phyloP scores from a whole-genome alignment of 1,140 invertebrate species.

The Pollicipes pollicipes region DNA sequence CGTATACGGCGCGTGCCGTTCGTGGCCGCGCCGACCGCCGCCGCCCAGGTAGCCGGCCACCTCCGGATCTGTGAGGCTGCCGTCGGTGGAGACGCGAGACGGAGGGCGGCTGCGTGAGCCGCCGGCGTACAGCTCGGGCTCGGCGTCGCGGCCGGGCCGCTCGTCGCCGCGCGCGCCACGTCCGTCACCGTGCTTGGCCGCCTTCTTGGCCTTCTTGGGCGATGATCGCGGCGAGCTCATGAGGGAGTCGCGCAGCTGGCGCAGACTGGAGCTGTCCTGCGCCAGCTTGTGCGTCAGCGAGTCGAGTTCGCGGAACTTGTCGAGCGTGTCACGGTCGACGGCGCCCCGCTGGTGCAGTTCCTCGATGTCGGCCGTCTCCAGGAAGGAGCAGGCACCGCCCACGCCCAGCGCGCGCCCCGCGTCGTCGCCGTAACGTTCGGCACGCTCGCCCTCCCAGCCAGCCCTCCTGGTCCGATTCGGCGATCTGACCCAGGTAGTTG shows the following conservation, averaged over 20 bases:
- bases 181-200: no score
- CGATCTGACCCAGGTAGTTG: slow-evolving; percentile 27
- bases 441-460: slow-evolving; percentile 7
- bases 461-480: slow-evolving; percentile 8
- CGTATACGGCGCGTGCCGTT: no score
- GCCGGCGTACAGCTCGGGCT: no score
- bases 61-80: no score
- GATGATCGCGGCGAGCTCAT: slow-evolving; percentile 24
- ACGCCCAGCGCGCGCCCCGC: neutral
- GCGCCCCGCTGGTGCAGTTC: slow-evolving; percentile 51
- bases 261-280: slow-evolving; percentile 55
- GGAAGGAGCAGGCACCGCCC: neutral
- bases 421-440: slow-evolving; percentile 4
- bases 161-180: no score
- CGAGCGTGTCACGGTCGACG: slow-evolving; percentile 52
- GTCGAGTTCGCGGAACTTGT: slow-evolving; percentile 58
- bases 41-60: no score
- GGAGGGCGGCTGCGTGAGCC: no score
- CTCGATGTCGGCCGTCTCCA: slow-evolving; percentile 32
- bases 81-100: no score
- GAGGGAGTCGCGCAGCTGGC: slow-evolving; percentile 49
- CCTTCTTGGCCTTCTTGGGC: neutral
- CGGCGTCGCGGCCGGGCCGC: no score
- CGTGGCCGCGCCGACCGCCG: no score
- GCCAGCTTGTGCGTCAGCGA: slow-evolving; percentile 50